Evolutionary conservation across 2,797 vertebrate species (phyloP).

Genomic region (Artibeus lituratus): DNA sequence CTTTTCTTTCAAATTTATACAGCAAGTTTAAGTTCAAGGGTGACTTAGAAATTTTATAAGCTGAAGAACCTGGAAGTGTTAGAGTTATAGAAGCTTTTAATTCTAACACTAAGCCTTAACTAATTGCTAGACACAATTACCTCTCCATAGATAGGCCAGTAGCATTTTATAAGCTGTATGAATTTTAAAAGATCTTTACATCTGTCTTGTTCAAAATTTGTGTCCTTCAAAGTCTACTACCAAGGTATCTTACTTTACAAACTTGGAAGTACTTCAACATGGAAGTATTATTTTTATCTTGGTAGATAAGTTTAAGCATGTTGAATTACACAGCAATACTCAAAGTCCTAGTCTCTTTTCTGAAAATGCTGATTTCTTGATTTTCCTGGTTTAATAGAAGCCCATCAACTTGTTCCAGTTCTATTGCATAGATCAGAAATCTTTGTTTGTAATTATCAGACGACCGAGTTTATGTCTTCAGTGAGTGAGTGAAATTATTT

Average conservation of each 20-base stretch:
- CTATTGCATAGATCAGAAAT: background rate
- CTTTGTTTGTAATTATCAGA: background rate
- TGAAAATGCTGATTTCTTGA: background rate
- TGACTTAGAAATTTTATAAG: constrained; percentile 20
- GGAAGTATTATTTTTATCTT: constrained; percentile 16
- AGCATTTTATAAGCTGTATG: background rate
- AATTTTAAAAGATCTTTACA: background rate
- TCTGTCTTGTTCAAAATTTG: background rate
- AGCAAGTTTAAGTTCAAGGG: background rate
- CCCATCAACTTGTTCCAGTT: background rate
- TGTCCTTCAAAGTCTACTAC: background rate
- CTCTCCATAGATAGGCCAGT: background rate
- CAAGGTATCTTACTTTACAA: background rate
- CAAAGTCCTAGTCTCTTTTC: background rate
- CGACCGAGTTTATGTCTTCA: background rate
- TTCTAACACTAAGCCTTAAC: background rate
- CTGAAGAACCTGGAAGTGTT: background rate
- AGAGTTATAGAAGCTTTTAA: background rate
- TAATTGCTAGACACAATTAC: background rate
- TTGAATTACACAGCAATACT: background rate
- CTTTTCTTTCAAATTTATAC: constrained; percentile 22
- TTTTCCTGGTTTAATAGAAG: constrained; percentile 1
- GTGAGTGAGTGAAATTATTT: background rate
- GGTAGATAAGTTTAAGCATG: background rate
- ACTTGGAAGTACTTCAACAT: constrained; percentile 24